Base-by-base conservation (phyloP, 2,113 vertebrate species). In the Xiphias gladius region DNA sequence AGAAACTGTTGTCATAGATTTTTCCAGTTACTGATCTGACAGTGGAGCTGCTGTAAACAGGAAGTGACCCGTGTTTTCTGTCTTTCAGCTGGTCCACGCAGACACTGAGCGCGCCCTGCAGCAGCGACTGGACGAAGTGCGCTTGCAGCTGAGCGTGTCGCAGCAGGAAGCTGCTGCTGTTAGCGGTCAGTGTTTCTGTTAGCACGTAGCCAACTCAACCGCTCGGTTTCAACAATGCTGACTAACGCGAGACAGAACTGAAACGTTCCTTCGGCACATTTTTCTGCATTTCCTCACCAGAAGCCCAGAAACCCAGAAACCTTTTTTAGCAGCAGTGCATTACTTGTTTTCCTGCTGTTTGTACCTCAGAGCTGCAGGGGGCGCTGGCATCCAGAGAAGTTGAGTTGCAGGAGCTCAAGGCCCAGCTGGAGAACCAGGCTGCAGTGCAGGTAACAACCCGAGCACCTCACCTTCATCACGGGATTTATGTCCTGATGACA, bases 341-440 rank as follows among this genome's bases (percentile, higher is more conserved):
- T n/a, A 54, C 20, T 0, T 24, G 8, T 43, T 14, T 17, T 32
- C 16, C 67, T 71, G 46, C 39, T 79, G 59, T 72, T 73, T 14
- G 2, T 1, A 0, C 41, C 39, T 73, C 52, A 80, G 79, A 80
- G 28, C 70, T 73, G 62, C 30, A 80, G 79, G 62, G 52, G 79
- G 79, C 52, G 30, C 79, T 81, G 41, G 62, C 4, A 4, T 73
- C 61, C 52, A 73, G 52, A 66, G 69, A 80, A 22, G 3, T 30
- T 0, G 79, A 80, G 17, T 39, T 80, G n/a, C 79, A 73, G 70
- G 70, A 71, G 48, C 62, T 81, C 17, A 66, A 37, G 62, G 54
- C 22, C n/a, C 79, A 81, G 62, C 54, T 81, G 79, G 61, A 80
- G 61, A 80, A 7, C 50, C 69, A 71, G 46, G 50, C 26, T 10